Evolutionary conservation across 2,888 invertebrate genomes (phyloP).

Genomic region (Myopa tessellatipennis): DNA sequence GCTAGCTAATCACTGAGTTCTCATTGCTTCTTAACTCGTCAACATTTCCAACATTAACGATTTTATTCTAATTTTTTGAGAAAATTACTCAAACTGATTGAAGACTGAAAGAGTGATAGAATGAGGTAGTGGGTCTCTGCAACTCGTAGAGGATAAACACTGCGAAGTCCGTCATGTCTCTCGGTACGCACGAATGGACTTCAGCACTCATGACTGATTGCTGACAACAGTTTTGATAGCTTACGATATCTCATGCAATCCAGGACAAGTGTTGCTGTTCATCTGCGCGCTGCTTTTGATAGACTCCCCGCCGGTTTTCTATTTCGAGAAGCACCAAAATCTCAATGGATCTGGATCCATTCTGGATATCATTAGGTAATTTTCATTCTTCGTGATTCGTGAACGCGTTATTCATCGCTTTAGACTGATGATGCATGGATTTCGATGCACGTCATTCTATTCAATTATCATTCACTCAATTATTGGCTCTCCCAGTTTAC

Average conservation of each 20-base stretch:
- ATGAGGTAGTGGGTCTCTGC: too few relatives aligned
- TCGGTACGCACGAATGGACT: not conserved
- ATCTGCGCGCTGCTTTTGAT: not conserved
- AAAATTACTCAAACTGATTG: too few relatives aligned
- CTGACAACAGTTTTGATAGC: not conserved
- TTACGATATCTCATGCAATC: not conserved
- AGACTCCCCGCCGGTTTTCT: not conserved
- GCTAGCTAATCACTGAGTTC: too few relatives aligned
- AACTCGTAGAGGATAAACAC: too few relatives aligned
- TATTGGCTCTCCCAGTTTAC: conserved; percentile 1
- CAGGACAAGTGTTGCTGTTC: not conserved
- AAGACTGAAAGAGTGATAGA: too few relatives aligned
- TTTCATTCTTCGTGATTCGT: not conserved
- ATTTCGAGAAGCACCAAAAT: not conserved
- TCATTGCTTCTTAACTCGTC: too few relatives aligned
- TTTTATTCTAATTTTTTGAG: too few relatives aligned
- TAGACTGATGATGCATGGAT: not conserved
- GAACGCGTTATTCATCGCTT: not conserved
- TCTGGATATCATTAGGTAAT: not conserved
- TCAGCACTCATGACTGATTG: not conserved
- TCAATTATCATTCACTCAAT: not conserved
- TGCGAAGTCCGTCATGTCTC: too few relatives aligned
- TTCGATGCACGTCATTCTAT: not conserved
- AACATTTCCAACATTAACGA: too few relatives aligned
- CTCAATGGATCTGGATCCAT: not conserved